Percentiles rank a stretch among this genome's conserved stretches.
These are phyloP conservation scores for Hypselothyrea guttata DNA, from an alignment of 2,888 invertebrate species.

Conservation along the genomic window DNA sequence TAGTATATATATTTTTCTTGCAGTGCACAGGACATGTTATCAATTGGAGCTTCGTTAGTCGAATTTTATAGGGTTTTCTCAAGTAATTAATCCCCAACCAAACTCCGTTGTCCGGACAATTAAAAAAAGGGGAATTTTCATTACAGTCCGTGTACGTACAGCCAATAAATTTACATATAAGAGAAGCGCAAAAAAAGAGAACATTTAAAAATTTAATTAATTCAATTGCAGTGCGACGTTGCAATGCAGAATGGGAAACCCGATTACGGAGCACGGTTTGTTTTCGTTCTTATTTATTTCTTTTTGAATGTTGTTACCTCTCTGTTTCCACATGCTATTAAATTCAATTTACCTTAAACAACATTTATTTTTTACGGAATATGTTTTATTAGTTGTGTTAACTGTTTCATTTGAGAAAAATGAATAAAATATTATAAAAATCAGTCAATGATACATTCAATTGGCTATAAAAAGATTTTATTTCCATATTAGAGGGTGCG, in stretches of 20 bases:
- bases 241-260: slow-evolving; percentile 11
- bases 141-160: slow-evolving; percentile 20
- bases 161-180: slow-evolving; percentile 48
- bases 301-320: slow-evolving; percentile 2
- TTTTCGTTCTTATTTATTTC: slow-evolving; percentile 20
- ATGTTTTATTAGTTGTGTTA: slow-evolving; percentile 4
- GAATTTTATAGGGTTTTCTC: slow-evolving; percentile 21
- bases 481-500: not conserved
- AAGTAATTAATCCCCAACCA: slow-evolving; percentile 30
- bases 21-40: slow-evolving; percentile 1
- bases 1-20: not conserved
- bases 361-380: slow-evolving; percentile 8
- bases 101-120: slow-evolving; percentile 5
- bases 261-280: not conserved
- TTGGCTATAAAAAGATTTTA: no score
- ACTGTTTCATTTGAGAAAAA: not conserved
- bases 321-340: slow-evolving; percentile 6
- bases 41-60: slow-evolving; percentile 30
- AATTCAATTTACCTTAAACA: slow-evolving; percentile 6
- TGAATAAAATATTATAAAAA: no score
- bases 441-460: no score
- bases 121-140: slow-evolving; percentile 19
- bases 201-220: slow-evolving; percentile 42
- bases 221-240: slow-evolving; percentile 42
- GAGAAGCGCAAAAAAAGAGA: not conserved